phyloP scores from a whole-genome alignment of 2,113 vertebrate species.

The Phoxinus phoxinus region DNA sequence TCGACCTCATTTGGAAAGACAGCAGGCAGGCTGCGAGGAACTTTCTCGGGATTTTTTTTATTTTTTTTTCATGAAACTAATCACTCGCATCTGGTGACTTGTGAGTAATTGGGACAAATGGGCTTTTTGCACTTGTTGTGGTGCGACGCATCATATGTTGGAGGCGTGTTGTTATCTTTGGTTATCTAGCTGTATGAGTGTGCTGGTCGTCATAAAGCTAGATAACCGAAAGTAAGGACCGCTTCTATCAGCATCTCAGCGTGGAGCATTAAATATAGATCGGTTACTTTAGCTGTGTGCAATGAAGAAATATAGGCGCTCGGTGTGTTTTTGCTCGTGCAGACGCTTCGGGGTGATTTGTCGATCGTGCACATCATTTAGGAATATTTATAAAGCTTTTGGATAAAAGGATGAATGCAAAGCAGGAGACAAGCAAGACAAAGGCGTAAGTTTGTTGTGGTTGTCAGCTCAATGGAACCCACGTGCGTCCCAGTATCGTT shows the following conservation, averaged over 20 bases:
- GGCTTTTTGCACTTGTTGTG: conserved; percentile 52
- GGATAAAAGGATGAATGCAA: background rate
- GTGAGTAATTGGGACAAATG: conserved; percentile 17
- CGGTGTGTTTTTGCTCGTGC: background rate
- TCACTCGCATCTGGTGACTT: conserved; percentile 12
- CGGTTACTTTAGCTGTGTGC: no score
- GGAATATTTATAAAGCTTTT: background rate
- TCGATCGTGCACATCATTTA: background rate
- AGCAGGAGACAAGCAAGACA: conserved; percentile 1
- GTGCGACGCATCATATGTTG: conserved; percentile 80
- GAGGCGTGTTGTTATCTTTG: conserved; percentile 97
- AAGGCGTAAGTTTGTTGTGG: conserved; percentile 30
- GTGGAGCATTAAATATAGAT: background rate
- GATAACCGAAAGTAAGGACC: conserved; percentile 99
- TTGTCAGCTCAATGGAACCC: conserved; percentile 58
- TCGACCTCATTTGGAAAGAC: background rate
- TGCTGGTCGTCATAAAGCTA: conserved; percentile 99
- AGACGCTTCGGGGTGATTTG: background rate
- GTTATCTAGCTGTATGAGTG: conserved; percentile 89
- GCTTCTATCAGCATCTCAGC: conserved; percentile 90
- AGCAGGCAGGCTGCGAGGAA: conserved; percentile 1
- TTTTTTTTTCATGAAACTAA: conserved; percentile 25
- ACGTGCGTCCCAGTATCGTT: conserved; percentile 86
- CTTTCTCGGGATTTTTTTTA: background rate
- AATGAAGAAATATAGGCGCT: background rate